phyloP scores from a whole-genome alignment of 2,888 invertebrate species.

The Willowsia nigromaculata region DNA sequence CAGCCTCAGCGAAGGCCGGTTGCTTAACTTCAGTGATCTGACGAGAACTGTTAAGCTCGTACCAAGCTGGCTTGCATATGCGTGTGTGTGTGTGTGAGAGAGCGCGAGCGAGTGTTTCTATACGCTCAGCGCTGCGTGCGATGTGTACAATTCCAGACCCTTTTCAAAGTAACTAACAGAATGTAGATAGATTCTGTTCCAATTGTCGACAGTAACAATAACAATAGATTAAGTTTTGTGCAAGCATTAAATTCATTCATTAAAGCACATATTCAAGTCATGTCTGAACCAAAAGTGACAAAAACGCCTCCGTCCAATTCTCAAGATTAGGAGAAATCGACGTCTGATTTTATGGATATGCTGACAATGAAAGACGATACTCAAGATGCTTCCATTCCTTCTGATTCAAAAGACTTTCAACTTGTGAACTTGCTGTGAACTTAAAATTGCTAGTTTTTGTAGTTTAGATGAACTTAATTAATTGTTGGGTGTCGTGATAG shows the following conservation, averaged over 20 bases:
- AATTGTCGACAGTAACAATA: neutral
- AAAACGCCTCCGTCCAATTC: neutral
- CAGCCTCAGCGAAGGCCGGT: too few relatives aligned
- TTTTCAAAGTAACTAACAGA: conserved; percentile 26
- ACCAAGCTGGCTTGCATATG: too few relatives aligned
- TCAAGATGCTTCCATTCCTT: conserved; percentile 69
- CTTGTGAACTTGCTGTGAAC: conserved; percentile 72
- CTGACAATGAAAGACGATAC: conserved; percentile 72
- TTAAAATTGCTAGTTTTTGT: conserved; percentile 29
- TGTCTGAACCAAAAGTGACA: neutral
- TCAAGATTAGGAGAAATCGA: conserved; percentile 51
- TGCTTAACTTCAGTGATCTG: too few relatives aligned
- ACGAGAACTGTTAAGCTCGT: too few relatives aligned
- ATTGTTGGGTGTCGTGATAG: too few relatives aligned
- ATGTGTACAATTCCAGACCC: conserved; percentile 34
- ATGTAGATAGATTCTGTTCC: neutral
- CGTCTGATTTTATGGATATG: conserved; percentile 69
- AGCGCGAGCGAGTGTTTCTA: too few relatives aligned
- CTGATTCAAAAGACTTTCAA: conserved; percentile 65
- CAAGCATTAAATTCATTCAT: neutral
- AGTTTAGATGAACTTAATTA: neutral
- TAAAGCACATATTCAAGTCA: neutral
- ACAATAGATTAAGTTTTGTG: conserved; percentile 18
- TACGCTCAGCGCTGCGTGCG: too few relatives aligned
- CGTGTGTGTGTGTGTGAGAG: too few relatives aligned